Evolutionary conservation across 2,888 invertebrate species (phyloP).

Genomic region (Andrena bucephala): DNA sequence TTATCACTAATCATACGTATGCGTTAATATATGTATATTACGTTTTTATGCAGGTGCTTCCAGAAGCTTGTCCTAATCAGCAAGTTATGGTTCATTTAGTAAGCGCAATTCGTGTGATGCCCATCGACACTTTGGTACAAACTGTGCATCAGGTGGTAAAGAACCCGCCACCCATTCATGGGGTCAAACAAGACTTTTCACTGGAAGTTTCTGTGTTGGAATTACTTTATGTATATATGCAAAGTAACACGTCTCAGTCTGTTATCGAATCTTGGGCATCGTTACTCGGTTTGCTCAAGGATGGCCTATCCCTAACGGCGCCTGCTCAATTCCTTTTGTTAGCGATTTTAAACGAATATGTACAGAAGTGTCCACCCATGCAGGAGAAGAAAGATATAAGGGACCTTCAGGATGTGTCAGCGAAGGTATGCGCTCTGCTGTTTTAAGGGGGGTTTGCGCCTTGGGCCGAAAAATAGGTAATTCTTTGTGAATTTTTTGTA

Average conservation of each 20-base stretch:
- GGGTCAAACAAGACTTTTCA: slow-evolving; percentile 87
- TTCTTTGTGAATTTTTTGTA: too few species aligned
- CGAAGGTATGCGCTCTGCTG: slow-evolving; percentile 85
- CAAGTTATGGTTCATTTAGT: slow-evolving; percentile 92
- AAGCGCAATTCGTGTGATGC: slow-evolving; percentile 92
- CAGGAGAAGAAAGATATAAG: slow-evolving; percentile 92
- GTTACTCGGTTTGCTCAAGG: slow-evolving; percentile 90
- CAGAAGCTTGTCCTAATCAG: slow-evolving; percentile 90
- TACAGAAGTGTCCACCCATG: slow-evolving; percentile 91
- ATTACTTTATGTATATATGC: slow-evolving; percentile 91
- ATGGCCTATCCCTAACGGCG: slow-evolving; percentile 90
- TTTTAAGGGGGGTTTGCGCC: neutral
- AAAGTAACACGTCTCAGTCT: slow-evolving; percentile 89
- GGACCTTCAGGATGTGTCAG: slow-evolving; percentile 91
- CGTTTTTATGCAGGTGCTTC: slow-evolving; percentile 85
- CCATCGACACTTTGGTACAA: slow-evolving; percentile 93
- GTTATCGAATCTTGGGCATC: slow-evolving; percentile 93
- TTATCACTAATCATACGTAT: too few species aligned
- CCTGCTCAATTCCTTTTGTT: slow-evolving; percentile 92
- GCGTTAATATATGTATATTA: neutral
- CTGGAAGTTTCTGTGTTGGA: slow-evolving; percentile 94
- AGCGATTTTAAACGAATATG: slow-evolving; percentile 93
- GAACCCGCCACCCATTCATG: slow-evolving; percentile 89
- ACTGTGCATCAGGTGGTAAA: slow-evolving; percentile 93
- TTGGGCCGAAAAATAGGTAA: too few species aligned